Evolutionary conservation across 2,888 invertebrate species (phyloP), one percentile per base, ranked within the genome.

Genomic region (Crossocerus cetratus): DNA sequence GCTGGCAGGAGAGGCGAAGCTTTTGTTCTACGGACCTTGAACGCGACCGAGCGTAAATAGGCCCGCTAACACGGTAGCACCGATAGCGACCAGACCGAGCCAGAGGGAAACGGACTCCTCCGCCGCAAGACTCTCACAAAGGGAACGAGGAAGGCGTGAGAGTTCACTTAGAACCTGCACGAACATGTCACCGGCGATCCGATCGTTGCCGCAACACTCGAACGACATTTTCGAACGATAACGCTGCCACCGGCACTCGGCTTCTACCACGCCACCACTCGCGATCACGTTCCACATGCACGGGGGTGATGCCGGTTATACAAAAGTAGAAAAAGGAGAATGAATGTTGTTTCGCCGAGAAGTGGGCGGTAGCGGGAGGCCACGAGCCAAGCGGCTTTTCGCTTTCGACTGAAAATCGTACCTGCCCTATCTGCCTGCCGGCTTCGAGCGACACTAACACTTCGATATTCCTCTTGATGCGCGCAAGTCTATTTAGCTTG

Each of bases 131-230:
- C 53, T 55, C 23, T 69, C 53, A 43, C 64, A 61, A 20, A 62
- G 42, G 22, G n/a, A 23, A 63, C 69, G 61, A 57, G 60, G 45
- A 2, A 63, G 13, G 53, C 56, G 65, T 21, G 66, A 56, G 54
- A 69, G 69, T 44, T 53, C 65, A 45, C 66, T 69, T 69, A 86
- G 72, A 65, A 73, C 79, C 59, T 73, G 70, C 57, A 61, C 62
- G 59, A 87, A 80, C 71, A 86, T 77, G 57, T 79, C 81, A 67
- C 87, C 86, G 77, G 82, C 79, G 42, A 65, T 72, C 57, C 71
- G 79, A 65, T 82, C 84, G 72, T 82, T 81, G 61, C 88, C 86
- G 76, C 88, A 88, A 55, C 88, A 88, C 55, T 88, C 88, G 82
- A 80, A 86, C 75, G 88, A 86, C 88, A 87, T 88, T 81, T 85